A percentile compares a stretch with the other conserved stretches of the same genome.
phyloP scores from a whole-genome alignment of 2,797 vertebrate genomes.

The Xiphorhynchus erythropygius region DNA sequence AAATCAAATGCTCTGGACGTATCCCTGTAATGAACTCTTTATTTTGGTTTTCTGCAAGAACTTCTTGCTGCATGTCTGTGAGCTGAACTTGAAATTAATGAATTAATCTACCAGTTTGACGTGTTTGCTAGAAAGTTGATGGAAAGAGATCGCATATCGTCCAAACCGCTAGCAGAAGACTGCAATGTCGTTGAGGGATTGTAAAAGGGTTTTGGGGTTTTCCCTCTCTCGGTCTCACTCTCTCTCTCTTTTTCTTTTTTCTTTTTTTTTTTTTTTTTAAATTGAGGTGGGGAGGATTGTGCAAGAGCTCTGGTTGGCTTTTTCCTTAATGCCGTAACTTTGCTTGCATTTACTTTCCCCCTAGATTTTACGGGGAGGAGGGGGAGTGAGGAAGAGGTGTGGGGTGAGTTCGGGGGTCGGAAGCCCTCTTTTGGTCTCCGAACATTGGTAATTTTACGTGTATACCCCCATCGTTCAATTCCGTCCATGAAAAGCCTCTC shows the following conservation, averaged over 20 bases:
- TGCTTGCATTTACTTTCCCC: not conserved
- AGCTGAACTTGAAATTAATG: conserved; percentile 76
- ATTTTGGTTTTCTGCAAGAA: conserved; percentile 75
- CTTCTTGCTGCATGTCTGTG: conserved; percentile 62
- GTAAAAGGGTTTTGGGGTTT: conserved; percentile 46
- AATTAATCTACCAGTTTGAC: conserved; percentile 70
- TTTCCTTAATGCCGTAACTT: not conserved
- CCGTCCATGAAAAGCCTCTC: not conserved
- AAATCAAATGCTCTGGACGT: conserved; percentile 77
- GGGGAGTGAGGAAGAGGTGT: not conserved
- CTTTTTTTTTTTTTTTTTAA: not conserved
- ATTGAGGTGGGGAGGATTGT: not conserved
- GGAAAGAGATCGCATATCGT: conserved; percentile 57
- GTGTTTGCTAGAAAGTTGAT: conserved; percentile 69
- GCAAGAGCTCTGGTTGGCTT: conserved; percentile 45
- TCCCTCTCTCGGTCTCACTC: accelerated
- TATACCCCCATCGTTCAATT: not conserved
- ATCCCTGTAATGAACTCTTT: conserved; percentile 79
- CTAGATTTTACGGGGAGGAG: not conserved
- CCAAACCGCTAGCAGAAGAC: conserved; percentile 39
- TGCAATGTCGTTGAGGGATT: conserved; percentile 44
- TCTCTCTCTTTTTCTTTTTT: no score
- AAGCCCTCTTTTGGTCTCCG: not conserved
- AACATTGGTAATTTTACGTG: not conserved
- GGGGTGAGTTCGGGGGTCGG: not conserved